Percentiles rank a stretch among this genome's conserved stretches.
Conservation (phyloP, 1,140 invertebrate genomes). For the Calycopis cecrops region DNA sequence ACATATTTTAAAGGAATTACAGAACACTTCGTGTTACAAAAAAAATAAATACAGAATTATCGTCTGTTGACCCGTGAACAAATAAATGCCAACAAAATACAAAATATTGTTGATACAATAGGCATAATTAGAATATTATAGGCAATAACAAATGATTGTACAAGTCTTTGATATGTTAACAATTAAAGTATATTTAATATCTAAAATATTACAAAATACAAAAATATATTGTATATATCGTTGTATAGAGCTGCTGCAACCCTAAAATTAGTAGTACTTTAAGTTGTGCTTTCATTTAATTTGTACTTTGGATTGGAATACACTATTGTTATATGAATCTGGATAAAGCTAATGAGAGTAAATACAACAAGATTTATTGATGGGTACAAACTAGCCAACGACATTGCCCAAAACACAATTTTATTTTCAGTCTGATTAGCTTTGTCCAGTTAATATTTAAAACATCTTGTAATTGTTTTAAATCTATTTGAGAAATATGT, state of each 20-base stretch:
- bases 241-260: conserved; percentile 54
- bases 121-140: conserved; percentile 21
- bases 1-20: conserved; percentile 43
- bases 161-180: conserved; percentile 64
- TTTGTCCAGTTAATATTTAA: neutral
- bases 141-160: conserved; percentile 37
- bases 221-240: conserved; percentile 63
- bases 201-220: conserved; percentile 46
- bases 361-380: too few relatives aligned
- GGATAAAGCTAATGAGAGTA: neutral
- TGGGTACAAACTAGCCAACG: too few relatives aligned
- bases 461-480: conserved; percentile 7
- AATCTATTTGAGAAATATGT: conserved; percentile 27
- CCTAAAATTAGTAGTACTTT: conserved; percentile 28
- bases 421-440: neutral
- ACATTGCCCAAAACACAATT: too few relatives aligned
- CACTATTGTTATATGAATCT: conserved; percentile 13
- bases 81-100: conserved; percentile 28
- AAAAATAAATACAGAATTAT: conserved; percentile 49
- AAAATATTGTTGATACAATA: conserved; percentile 8
- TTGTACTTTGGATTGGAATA: conserved; percentile 42
- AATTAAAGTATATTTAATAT: conserved; percentile 47
- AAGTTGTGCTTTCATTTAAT: conserved; percentile 29
- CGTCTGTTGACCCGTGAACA: conserved; percentile 46
- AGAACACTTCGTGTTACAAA: conserved; percentile 61